phyloP scores from a whole-genome alignment of 2,888 invertebrate species.

The Noctua fimbriata region DNA sequence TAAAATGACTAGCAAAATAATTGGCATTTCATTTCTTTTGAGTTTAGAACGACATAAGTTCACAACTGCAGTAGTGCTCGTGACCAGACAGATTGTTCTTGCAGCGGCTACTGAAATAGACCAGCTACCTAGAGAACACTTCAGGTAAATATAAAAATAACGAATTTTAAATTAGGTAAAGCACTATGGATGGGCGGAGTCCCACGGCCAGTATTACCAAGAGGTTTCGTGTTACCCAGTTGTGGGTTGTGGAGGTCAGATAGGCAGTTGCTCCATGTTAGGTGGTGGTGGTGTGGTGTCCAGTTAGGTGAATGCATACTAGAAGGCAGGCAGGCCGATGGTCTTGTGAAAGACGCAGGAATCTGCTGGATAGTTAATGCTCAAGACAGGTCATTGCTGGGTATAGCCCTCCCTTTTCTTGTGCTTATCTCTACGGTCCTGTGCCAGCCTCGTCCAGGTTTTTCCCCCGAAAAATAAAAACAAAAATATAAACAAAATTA shows the following conservation, averaged over 20 bases:
- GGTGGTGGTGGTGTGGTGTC: too few species aligned
- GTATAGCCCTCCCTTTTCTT: too few species aligned
- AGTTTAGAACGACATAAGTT: constrained; percentile 10
- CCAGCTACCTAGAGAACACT: constrained; percentile 10
- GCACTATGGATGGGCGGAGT: neutral
- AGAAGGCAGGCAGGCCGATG: too few species aligned
- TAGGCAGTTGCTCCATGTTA: too few species aligned
- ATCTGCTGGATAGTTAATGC: neutral
- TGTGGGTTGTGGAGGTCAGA: neutral
- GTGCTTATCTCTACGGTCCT: too few species aligned
- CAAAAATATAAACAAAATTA: too few species aligned
- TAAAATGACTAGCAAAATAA: too few species aligned
- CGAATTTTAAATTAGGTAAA: neutral
- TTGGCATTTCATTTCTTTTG: neutral
- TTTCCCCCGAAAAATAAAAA: too few species aligned
- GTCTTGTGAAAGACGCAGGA: neutral
- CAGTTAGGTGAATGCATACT: too few species aligned
- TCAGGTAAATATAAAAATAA: neutral
- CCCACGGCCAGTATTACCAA: neutral
- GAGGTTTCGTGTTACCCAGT: too few species aligned
- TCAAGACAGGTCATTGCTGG: neutral
- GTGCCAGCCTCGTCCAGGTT: too few species aligned
- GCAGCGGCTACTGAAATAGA: constrained; percentile 21
- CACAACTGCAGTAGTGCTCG: constrained; percentile 23
- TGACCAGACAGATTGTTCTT: constrained; percentile 19